These are phyloP conservation scores for Pseudonaja textilis DNA, from an alignment of 2,113 vertebrate species.

Conservation along the genomic window DNA sequence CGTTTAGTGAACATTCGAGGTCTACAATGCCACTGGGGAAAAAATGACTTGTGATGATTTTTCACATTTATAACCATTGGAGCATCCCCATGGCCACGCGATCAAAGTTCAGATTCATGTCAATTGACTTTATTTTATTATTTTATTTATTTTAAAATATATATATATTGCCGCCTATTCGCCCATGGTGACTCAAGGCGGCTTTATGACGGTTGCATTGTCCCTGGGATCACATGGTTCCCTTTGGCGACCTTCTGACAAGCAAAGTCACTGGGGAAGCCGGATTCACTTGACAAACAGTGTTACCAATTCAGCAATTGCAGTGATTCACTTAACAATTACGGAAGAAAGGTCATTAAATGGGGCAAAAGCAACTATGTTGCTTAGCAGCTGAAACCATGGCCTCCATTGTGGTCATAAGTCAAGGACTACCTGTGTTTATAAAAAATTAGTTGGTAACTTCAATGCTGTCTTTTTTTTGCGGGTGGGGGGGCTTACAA, in stretches of 20 bases:
- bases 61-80: not conserved
- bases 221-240: not conserved
- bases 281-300: not conserved
- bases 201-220: not conserved
- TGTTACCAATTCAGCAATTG: not conserved
- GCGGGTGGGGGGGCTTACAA: not conserved
- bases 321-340: not conserved
- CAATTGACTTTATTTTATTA: too few species aligned
- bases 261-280: not conserved
- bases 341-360: rapidly evolving
- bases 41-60: not conserved
- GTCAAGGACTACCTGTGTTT: not conserved
- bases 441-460: not conserved
- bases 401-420: not conserved
- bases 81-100: not conserved
- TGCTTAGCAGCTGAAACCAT: not conserved
- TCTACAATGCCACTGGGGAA: rapidly evolving
- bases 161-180: too few species aligned
- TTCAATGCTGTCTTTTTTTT: not conserved
- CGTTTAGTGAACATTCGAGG: not conserved
- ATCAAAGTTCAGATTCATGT: not conserved
- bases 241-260: too few species aligned
- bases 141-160: too few species aligned
- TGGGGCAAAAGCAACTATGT: not conserved
- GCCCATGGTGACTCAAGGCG: too few species aligned